Base-by-base conservation (phyloP, 2,888 invertebrate genomes). In the Drosophila picticornis region DNA sequence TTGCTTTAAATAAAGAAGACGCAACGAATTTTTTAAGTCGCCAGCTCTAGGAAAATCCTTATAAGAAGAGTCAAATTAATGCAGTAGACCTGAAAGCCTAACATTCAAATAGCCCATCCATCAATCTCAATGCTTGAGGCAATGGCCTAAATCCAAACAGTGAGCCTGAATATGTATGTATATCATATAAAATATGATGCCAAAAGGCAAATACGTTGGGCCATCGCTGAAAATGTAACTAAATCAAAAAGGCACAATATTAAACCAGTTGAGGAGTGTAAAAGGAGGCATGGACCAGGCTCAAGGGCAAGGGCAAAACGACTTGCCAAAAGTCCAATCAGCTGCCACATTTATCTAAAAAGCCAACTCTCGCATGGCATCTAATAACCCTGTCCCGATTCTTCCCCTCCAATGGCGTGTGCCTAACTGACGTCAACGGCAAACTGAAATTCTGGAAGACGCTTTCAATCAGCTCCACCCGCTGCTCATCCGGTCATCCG, bases 391-490 rank as follows among this genome's bases (percentile, higher is more conserved):
- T 7, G 6, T 13, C 50, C 50, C 11, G 1, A 25, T 9, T 22
- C 53, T 22, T 0, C 16, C 16, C 25, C 19, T 22, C n/a, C 43
- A 7, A 43, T 43, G 43, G n/a, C 19, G 36, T n/a, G 16, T 51
- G 46, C 43, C 61, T 34, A 62, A 50, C 55, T 51, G 50, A 76
- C 60, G 60, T 55, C 64, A 75, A 62, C 34, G 59, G 46, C 65
- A 63, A 63, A 61, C 66, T 64, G 55, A 67, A 62, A 67, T 80
- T 65, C 59, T 77, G 63, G 43, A 68, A 83, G 84, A 60, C 63
- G 77, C 84, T 71, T 89, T 89, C 83, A 89, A 83, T 83, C 84
- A 86, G 58, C 55, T 40, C 50, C 27, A n/a, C 29, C 32, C 46
- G 52, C 63, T 50, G 65, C 43, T 56, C n/a, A 27, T 62, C 46